Conservation (phyloP, 2,797 vertebrate species). For the Thripadectes ignobilis region DNA sequence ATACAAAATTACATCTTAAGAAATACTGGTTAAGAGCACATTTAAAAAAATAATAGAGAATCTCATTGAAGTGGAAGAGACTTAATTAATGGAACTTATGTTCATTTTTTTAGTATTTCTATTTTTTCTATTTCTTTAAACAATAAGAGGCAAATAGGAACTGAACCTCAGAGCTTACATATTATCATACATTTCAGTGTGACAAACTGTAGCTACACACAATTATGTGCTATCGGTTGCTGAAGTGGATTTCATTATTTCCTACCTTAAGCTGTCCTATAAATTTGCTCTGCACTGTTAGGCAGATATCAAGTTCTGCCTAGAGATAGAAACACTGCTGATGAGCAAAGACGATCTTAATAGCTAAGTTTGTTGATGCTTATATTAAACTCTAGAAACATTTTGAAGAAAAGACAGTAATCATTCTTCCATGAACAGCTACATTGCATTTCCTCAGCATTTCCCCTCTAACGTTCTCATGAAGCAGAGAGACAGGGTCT, state of each 20-base stretch:
- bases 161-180: not conserved
- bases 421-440: not conserved
- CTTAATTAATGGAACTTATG: not conserved
- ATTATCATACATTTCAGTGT: not conserved
- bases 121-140: not conserved
- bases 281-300: conserved; percentile 43
- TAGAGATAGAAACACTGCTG: conserved; percentile 15
- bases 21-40: not conserved
- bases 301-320: not conserved
- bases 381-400: not conserved
- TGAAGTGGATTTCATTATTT: conserved; percentile 28
- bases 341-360: conserved; percentile 7
- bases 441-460: not conserved
- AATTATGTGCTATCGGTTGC: conserved; percentile 3
- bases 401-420: conserved; percentile 6
- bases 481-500: accelerated
- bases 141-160: not conserved
- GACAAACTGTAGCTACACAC: not conserved
- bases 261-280: conserved; percentile 48
- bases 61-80: not conserved
- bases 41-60: not conserved
- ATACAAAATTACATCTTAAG: not conserved
- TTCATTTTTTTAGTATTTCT: not conserved
- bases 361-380: not conserved
- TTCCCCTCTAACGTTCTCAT: not conserved